These are phyloP conservation scores for Pongo pygmaeus DNA, from an alignment of 2,113 vertebrate genomes.

Conservation along the genomic window DNA sequence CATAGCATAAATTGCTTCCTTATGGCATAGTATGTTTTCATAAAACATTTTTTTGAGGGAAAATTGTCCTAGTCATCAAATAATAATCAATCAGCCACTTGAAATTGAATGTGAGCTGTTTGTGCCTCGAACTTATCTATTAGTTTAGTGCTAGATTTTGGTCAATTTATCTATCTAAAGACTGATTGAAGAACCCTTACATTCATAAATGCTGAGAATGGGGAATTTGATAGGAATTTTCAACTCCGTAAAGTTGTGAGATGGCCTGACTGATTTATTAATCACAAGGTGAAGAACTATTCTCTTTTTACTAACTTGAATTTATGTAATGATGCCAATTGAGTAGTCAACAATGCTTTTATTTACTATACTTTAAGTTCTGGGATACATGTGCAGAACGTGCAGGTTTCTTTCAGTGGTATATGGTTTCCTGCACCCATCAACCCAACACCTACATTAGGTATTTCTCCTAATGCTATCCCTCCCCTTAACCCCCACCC, in stretches of 20 bases:
- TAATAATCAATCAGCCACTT: background rate
- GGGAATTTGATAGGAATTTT: background rate
- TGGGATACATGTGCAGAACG: no score
- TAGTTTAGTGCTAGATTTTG: background rate
- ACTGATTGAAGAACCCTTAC: background rate
- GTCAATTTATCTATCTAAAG: background rate
- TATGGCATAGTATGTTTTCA: background rate
- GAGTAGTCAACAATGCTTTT: background rate
- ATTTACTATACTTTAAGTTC: no score
- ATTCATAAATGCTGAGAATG: slow-evolving; percentile 18
- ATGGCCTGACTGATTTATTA: background rate
- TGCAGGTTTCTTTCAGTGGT: no score
- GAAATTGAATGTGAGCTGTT: background rate
- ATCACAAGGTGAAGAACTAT: background rate
- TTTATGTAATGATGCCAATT: background rate
- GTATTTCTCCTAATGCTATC: no score
- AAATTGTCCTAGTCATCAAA: background rate
- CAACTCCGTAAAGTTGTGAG: background rate
- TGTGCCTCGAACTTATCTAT: background rate
- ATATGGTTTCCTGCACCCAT: no score
- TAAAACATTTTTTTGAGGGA: background rate
- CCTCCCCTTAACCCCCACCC: no score
- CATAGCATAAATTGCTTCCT: background rate
- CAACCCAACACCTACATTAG: no score
- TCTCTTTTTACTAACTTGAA: background rate